Evolutionary conservation across 1,140 invertebrate genomes (phyloP).

Genomic region (Harpegnathos saltator): DNA sequence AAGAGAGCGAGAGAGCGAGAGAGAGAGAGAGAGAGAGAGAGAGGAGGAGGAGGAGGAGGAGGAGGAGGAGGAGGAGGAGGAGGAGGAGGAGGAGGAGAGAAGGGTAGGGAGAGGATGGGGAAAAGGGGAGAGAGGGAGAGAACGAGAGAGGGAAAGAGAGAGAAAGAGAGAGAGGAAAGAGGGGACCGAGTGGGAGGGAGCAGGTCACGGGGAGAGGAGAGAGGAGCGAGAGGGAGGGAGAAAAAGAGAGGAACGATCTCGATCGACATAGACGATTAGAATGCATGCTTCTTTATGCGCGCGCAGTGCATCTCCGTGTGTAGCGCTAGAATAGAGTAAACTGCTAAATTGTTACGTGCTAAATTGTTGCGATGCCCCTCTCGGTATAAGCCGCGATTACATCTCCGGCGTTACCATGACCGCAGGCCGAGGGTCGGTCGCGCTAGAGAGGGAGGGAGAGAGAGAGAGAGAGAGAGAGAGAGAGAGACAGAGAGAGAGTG

Average conservation of each 20-base stretch:
- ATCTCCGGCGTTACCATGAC: conserved; percentile 60
- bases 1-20: not conserved
- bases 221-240: not conserved
- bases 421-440: conserved; percentile 29
- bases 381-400: conserved; percentile 45
- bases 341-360: conserved; percentile 45
- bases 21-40: conserved; percentile 9
- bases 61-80: conserved; percentile 58
- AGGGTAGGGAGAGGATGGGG: conserved; percentile 79
- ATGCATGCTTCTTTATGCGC: not conserved
- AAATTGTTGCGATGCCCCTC: conserved; percentile 41
- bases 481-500: too few relatives aligned
- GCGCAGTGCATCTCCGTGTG: not conserved
- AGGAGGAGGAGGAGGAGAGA: conserved; percentile 71
- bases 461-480: too few relatives aligned
- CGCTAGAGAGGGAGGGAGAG: not conserved
- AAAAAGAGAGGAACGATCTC: conserved; percentile 6
- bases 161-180: not conserved
- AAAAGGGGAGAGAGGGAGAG: conserved; percentile 72
- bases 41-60: conserved; percentile 52
- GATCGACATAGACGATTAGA: not conserved
- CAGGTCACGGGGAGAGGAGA: not conserved
- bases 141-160: conserved; percentile 84
- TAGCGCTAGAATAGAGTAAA: conserved; percentile 34
- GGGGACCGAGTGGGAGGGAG: not conserved